Conservation (phyloP, 2,888 invertebrate species). For the Drosophila affinis region DNA sequence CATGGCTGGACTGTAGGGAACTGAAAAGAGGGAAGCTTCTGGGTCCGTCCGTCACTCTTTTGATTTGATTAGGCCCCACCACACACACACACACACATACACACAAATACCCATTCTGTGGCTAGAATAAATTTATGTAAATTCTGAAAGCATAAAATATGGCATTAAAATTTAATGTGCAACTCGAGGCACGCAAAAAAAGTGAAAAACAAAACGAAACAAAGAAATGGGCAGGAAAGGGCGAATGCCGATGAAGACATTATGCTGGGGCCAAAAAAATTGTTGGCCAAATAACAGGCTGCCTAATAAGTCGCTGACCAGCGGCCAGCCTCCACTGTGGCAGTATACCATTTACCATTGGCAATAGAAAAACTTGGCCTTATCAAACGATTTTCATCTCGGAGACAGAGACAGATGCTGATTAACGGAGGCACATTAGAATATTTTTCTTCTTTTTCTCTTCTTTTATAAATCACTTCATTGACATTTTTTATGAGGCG, state of each 20-base stretch:
- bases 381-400: constrained; percentile 18
- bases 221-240: not conserved
- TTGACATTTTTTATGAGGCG: constrained; percentile 75
- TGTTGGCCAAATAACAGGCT: constrained; percentile 62
- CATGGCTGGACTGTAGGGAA: constrained; percentile 44
- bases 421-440: constrained; percentile 65
- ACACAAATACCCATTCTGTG: constrained; percentile 34
- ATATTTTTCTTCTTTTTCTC: constrained; percentile 48
- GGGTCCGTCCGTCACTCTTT: constrained; percentile 48
- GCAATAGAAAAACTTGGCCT: constrained; percentile 15
- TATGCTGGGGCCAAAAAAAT: constrained; percentile 56
- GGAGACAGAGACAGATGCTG: constrained; percentile 28
- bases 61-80: constrained; percentile 69
- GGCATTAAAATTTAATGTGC: constrained; percentile 77
- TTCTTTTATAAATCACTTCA: constrained; percentile 68
- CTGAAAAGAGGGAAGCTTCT: constrained; percentile 1
- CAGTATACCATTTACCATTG: too few species aligned
- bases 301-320: constrained; percentile 59
- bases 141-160: constrained; percentile 75
- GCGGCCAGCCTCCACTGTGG: constrained; percentile 37
- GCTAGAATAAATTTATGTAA: constrained; percentile 68
- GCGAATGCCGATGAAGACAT: constrained; percentile 62
- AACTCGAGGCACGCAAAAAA: constrained; percentile 58
- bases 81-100: constrained; percentile 28
- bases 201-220: not conserved